phyloP scores from a whole-genome alignment of 2,113 vertebrate genomes.

The Xiphias gladius region DNA sequence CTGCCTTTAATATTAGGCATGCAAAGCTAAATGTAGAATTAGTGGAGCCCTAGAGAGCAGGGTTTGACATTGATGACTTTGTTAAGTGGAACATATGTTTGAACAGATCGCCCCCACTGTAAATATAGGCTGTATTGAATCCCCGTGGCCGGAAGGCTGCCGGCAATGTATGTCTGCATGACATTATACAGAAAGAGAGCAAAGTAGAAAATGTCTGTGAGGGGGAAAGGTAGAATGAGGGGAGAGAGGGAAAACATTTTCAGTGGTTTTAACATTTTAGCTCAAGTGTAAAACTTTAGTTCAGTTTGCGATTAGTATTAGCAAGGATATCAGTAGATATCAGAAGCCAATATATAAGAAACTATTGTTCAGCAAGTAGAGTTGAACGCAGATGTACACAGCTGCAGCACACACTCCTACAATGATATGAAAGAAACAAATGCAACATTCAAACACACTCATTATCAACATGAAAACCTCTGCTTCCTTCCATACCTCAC shows the following conservation, averaged over 20 bases:
- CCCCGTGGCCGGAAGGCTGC: slow-evolving; percentile 70
- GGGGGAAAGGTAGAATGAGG: slow-evolving; percentile 26
- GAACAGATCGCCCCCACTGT: slow-evolving; percentile 79
- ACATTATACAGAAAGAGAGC: slow-evolving; percentile 65
- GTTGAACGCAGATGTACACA: neutral
- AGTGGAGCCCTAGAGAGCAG: slow-evolving; percentile 62
- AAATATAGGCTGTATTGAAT: slow-evolving; percentile 83
- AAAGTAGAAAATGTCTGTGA: slow-evolving; percentile 12
- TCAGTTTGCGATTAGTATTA: too few species aligned
- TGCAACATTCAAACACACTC: slow-evolving; percentile 21
- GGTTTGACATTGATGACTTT: slow-evolving; percentile 80
- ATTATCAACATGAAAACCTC: neutral
- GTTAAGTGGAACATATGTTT: slow-evolving; percentile 81
- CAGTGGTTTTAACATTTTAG: slow-evolving; percentile 28
- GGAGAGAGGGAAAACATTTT: slow-evolving; percentile 29
- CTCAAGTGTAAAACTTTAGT: slow-evolving; percentile 35
- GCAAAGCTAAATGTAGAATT: slow-evolving; percentile 74
- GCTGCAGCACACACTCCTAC: neutral
- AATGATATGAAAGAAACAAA: neutral
- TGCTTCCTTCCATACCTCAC: neutral
- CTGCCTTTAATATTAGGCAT: slow-evolving; percentile 67
- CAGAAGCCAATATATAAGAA: neutral
- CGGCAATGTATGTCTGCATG: slow-evolving; percentile 74
- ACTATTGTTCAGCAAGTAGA: neutral
- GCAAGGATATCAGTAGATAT: neutral